Percentiles rank a stretch among this genome's conserved stretches.
Conservation (phyloP, 2,113 vertebrate genomes). For the Indicator maculatus region DNA sequence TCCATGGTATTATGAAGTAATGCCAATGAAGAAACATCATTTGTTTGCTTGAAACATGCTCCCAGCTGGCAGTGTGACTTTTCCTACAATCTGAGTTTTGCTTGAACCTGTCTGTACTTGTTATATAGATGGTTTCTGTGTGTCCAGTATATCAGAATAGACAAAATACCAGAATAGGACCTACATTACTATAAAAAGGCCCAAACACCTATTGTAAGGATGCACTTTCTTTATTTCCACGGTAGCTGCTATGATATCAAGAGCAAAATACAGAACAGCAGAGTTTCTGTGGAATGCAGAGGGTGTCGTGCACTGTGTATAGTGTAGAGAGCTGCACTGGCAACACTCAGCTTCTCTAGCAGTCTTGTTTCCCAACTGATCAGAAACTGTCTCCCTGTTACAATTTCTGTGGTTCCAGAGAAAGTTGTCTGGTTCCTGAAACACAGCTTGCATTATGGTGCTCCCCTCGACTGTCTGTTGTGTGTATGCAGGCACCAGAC, state of each 20-base stretch:
- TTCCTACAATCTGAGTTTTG: not conserved
- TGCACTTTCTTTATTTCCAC: not conserved
- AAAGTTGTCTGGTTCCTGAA: not conserved
- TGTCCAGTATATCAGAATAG: not conserved
- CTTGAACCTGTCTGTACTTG: not conserved
- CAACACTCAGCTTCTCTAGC: not conserved
- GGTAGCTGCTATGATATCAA: not conserved
- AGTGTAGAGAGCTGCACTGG: not conserved
- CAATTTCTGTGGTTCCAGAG: not conserved
- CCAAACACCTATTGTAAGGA: not conserved
- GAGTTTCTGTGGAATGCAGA: not conserved
- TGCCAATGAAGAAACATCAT: fast-evolving
- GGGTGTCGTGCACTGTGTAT: not conserved
- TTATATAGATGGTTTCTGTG: not conserved
- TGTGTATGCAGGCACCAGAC: not conserved
- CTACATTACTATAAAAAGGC: not conserved
- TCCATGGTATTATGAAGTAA: not conserved
- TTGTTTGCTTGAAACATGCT: not conserved
- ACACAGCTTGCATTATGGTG: not conserved
- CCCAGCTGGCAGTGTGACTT: not conserved
- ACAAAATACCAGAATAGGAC: not conserved
- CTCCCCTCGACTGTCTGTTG: not conserved
- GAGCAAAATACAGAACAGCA: not conserved
- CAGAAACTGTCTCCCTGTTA: fast-evolving
- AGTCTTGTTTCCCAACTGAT: not conserved